phyloP scores from a whole-genome alignment of 2,888 invertebrate genomes.

The Amphipyra berbera region DNA sequence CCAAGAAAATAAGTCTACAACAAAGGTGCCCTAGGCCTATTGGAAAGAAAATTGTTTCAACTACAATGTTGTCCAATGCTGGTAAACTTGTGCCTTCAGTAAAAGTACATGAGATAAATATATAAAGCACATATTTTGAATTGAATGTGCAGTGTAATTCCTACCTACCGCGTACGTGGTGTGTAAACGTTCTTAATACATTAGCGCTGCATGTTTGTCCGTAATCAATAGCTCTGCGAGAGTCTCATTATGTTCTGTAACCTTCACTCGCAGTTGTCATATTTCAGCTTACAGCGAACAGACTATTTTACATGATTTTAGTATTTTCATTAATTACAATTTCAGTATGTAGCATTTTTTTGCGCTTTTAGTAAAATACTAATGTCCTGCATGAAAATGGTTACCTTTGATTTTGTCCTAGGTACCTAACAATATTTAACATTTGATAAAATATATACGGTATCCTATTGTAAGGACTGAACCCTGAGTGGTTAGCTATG shows the following conservation, averaged over 20 bases:
- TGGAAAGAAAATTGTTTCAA: no score
- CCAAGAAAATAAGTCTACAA: no score
- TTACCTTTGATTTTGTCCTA: not conserved
- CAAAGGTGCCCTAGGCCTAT: no score
- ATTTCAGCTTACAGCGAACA: conserved; percentile 29
- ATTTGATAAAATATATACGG: no score
- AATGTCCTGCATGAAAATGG: no score
- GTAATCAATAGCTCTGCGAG: conserved; percentile 45
- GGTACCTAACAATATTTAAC: not conserved
- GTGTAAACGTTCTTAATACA: conserved; percentile 10
- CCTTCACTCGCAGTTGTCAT: conserved; percentile 20
- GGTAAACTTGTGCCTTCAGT: not conserved
- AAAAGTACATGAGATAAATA: not conserved
- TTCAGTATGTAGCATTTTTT: not conserved
- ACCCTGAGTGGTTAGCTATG: not conserved
- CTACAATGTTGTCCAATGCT: no score
- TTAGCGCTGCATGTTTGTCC: conserved; percentile 24
- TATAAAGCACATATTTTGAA: not conserved
- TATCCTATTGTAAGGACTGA: not conserved
- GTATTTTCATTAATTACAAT: conserved; percentile 5
- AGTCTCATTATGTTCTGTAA: conserved; percentile 27
- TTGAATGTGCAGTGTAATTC: not conserved
- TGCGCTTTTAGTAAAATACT: not conserved
- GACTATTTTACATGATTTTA: conserved; percentile 1
- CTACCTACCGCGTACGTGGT: conserved; percentile 5